Evolutionary conservation across 2,797 vertebrate genomes (phyloP), one percentile per base, ranked within the genome.

Genomic region (Megalops cyprinoides): DNA sequence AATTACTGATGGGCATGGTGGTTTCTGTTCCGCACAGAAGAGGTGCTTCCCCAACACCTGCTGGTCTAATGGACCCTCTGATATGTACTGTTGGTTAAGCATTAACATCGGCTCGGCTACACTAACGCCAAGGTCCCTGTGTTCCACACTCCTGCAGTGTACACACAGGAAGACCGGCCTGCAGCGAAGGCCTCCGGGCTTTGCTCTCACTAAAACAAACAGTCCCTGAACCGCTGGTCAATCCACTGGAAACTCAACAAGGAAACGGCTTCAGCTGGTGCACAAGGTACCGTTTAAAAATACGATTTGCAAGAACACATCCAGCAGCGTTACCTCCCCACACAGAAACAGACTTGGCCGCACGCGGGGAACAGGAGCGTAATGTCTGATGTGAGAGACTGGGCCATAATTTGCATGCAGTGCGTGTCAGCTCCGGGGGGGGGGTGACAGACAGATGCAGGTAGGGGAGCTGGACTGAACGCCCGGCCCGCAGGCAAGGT

Each of bases 401-500:
- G 92, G 91, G 93, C 76, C 89, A 79, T 83, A 84, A 88, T 92
- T 92, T 90, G 86, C 86, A 91, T 92, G 88, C 89, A 87, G 81
- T 2, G 39, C 79, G 84, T 82, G 84, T 53, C 44, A 78, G 73
- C 65, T 76, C 28, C 18, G 37, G 42, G 73, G 15, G 39, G 42
- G 18, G 67, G n/a, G 14, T 15, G 55, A 44, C n/a, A 55, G 51
- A 28, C 18, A 12, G 48, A 46, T 37, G 62, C 49, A 31, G 74
- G 67, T 49, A 77, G 73, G 25, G 44, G 55, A 60, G 14, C 79
- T 58, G 69, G 1, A 74, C 10, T 18, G 65, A 28, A 39, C 18
- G n/a, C 25, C 56, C 46, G 55, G 20, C 34, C 74, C 55, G 10
- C 49, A 74, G 74, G 14, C 28, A 49, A 23, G 28, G 39, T 60